Evolutionary conservation across 2,797 vertebrate genomes (phyloP).

Genomic region (Chromobotia macracanthus): DNA sequence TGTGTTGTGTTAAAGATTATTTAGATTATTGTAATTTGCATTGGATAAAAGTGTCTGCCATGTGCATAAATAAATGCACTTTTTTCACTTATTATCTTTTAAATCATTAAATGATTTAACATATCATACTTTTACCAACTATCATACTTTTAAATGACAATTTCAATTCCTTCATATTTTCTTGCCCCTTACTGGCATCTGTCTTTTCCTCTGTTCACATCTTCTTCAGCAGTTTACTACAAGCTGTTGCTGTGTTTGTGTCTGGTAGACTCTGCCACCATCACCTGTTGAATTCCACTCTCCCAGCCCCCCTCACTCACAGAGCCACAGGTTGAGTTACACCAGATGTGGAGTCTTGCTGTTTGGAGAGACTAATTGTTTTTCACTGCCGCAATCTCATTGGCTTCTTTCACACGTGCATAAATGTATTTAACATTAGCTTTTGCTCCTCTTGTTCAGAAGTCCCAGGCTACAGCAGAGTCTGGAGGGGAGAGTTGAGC

Average conservation of each 20-base stretch:
- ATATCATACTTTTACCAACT: too few relatives aligned
- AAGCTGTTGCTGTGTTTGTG: neutral
- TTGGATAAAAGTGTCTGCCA: too few relatives aligned
- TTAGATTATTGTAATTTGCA: too few relatives aligned
- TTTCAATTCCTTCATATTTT: too few relatives aligned
- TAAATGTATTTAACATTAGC: slow-evolving; percentile 59
- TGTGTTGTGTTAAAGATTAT: too few relatives aligned
- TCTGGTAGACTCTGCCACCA: slow-evolving; percentile 62
- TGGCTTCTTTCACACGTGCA: neutral
- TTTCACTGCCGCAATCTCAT: slow-evolving; percentile 79
- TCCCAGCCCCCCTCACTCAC: slow-evolving; percentile 42
- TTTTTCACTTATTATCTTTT: neutral
- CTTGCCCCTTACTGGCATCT: neutral
- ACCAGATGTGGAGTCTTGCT: slow-evolving; percentile 88
- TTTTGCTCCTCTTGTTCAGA: slow-evolving; percentile 83
- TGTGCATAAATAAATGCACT: too few relatives aligned
- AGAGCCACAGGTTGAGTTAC: slow-evolving; percentile 77
- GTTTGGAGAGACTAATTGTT: slow-evolving; percentile 86
- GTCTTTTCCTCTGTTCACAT: neutral
- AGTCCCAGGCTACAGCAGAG: slow-evolving; percentile 30
- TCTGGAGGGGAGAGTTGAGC: neutral
- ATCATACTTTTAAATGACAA: too few relatives aligned
- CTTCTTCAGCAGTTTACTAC: neutral
- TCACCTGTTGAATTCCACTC: slow-evolving; percentile 84
- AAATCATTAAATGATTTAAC: too few relatives aligned